Evolutionary conservation across 2,113 vertebrate genomes (phyloP).

Genomic region (Chunga burmeisteri): DNA sequence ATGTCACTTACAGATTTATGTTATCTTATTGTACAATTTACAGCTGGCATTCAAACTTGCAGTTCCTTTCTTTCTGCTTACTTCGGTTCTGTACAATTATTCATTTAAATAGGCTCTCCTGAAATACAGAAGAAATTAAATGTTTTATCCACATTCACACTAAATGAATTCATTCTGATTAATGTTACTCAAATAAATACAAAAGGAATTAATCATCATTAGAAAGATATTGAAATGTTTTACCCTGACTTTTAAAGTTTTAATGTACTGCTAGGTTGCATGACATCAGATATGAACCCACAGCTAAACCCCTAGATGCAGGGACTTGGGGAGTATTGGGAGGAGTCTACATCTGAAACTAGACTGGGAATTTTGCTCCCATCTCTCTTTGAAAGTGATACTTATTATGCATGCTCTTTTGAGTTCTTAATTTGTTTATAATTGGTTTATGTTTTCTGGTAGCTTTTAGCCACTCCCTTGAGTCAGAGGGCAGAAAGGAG

Average conservation of each 20-base stretch:
- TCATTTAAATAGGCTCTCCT: constrained; percentile 50
- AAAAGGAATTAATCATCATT: constrained; percentile 69
- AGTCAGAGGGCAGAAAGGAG: neutral
- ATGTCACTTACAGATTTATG: neutral
- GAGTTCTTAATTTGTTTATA: constrained; percentile 9
- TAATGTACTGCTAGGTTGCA: neutral
- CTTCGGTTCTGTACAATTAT: constrained; percentile 48
- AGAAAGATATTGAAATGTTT: constrained; percentile 50
- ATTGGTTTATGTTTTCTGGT: neutral
- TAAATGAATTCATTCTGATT: constrained; percentile 71
- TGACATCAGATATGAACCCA: neutral
- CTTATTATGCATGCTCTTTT: neutral
- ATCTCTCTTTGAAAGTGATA: neutral
- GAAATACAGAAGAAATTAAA: constrained; percentile 66
- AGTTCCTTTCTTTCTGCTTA: neutral
- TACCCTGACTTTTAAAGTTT: constrained; percentile 25
- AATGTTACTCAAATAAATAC: constrained; percentile 59
- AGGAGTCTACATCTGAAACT: neutral
- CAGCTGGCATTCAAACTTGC: neutral
- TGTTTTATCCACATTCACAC: constrained; percentile 49
- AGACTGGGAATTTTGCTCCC: neutral
- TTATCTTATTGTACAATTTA: constrained; percentile 11
- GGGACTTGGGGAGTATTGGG: neutral
- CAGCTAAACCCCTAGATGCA: neutral
- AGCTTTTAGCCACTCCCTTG: neutral